Conservation (phyloP, 2,888 invertebrate genomes). For the Hyles lineata region DNA sequence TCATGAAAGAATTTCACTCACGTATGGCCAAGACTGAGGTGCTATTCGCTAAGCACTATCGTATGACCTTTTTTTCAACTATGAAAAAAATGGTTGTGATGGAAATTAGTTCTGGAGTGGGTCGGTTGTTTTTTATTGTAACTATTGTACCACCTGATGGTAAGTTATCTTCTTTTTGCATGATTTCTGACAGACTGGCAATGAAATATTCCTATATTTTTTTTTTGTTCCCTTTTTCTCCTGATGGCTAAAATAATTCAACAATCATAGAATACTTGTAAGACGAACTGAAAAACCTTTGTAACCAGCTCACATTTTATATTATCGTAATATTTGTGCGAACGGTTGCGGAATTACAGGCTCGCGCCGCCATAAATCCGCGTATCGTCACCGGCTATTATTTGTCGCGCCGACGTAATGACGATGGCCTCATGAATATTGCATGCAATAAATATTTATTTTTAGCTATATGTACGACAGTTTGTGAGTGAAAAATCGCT, state of each 20-base stretch:
- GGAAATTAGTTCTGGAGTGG: background rate
- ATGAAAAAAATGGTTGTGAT: background rate
- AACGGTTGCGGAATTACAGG: conserved; percentile 46
- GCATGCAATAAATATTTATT: conserved; percentile 19
- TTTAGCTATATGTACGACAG: background rate
- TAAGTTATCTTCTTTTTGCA: too few species aligned
- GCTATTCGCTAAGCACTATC: background rate
- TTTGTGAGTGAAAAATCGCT: background rate
- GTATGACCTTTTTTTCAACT: background rate
- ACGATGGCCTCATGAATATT: conserved; percentile 13
- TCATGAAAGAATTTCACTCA: conserved; percentile 9
- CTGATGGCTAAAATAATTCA: too few species aligned
- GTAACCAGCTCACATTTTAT: conserved; percentile 19
- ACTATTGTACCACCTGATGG: too few species aligned
- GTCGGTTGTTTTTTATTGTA: background rate
- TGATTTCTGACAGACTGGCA: too few species aligned
- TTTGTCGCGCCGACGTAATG: conserved; percentile 29
- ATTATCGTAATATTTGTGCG: conserved; percentile 44
- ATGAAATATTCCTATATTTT: too few species aligned
- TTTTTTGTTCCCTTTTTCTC: too few species aligned
- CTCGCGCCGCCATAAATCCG: conserved; percentile 41
- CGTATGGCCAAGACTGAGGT: background rate
- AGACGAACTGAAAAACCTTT: background rate
- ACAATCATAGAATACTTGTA: background rate
- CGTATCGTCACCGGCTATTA: conserved; percentile 38